These are phyloP conservation scores for Altica lythri DNA, from an alignment of 2,888 invertebrate genomes.

Conservation along the genomic window DNA sequence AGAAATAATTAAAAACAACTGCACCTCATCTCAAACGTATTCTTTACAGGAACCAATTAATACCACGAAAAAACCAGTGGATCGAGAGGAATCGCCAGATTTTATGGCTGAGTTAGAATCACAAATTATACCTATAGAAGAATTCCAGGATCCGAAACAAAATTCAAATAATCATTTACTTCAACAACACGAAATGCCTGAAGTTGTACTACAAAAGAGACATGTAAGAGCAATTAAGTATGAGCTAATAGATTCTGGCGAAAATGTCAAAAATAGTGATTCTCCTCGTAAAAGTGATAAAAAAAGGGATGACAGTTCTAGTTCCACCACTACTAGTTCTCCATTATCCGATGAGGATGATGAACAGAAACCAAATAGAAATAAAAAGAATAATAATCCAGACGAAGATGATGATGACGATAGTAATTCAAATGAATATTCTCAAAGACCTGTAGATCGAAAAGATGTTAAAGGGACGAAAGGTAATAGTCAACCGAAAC, in stretches of 20 bases:
- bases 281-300: conserved; percentile 1
- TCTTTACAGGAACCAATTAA: conserved; percentile 38
- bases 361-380: background rate
- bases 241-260: conserved; percentile 6
- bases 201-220: conserved; percentile 12
- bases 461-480: no score
- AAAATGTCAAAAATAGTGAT: background rate
- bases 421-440: no score
- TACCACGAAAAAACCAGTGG: conserved; percentile 23
- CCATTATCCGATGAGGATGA: background rate
- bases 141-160: conserved; percentile 23
- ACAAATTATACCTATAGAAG: conserved; percentile 46
- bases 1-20: conserved; percentile 68
- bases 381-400: background rate
- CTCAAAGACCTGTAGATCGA: no score
- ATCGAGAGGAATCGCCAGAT: conserved; percentile 43
- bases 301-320: conserved; percentile 2
- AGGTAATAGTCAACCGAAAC: no score
- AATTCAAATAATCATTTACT: background rate
- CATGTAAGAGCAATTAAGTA: background rate
- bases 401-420: no score
- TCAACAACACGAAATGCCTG: conserved; percentile 2
- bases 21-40: conserved; percentile 64
- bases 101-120: conserved; percentile 51
- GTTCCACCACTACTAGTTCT: conserved; percentile 10